These are phyloP conservation scores for Dendrolimus kikuchii DNA, from an alignment of 1,140 invertebrate genomes.

Conservation along the genomic window DNA sequence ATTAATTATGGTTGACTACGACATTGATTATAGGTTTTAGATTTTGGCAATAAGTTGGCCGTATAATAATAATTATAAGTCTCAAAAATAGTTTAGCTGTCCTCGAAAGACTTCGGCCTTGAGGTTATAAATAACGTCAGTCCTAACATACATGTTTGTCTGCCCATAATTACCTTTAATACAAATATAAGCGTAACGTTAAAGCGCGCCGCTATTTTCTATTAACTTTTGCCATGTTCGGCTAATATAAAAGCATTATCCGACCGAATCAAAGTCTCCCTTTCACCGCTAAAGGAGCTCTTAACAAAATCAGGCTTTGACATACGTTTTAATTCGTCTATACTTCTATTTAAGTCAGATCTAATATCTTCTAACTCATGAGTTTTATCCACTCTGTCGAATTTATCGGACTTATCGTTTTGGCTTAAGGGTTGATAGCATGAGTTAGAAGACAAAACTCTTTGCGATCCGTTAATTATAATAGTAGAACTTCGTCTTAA, in stretches of 20 bases:
- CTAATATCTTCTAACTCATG: conserved; percentile 29
- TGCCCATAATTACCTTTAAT: too few relatives aligned
- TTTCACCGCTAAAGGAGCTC: conserved; percentile 33
- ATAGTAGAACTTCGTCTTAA: conserved; percentile 80
- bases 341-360: conserved; percentile 34
- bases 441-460: conserved; percentile 62
- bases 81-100: too few relatives aligned
- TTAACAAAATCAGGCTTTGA: conserved; percentile 47
- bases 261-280: conserved; percentile 45
- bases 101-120: too few relatives aligned
- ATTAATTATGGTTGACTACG: too few relatives aligned
- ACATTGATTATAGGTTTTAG: too few relatives aligned
- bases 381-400: background rate
- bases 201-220: background rate
- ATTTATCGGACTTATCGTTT: background rate
- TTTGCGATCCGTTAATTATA: conserved; percentile 80
- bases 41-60: too few relatives aligned
- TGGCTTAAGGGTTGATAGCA: conserved; percentile 3
- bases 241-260: conserved; percentile 56
- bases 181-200: too few relatives aligned
- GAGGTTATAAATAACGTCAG: too few relatives aligned
- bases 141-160: too few relatives aligned
- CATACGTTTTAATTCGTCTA: conserved; percentile 45
- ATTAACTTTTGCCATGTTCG: conserved; percentile 37
- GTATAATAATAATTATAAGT: too few relatives aligned